Evolutionary conservation across 1,140 invertebrate species (phyloP).

Genomic region (Gerris buenoi): DNA sequence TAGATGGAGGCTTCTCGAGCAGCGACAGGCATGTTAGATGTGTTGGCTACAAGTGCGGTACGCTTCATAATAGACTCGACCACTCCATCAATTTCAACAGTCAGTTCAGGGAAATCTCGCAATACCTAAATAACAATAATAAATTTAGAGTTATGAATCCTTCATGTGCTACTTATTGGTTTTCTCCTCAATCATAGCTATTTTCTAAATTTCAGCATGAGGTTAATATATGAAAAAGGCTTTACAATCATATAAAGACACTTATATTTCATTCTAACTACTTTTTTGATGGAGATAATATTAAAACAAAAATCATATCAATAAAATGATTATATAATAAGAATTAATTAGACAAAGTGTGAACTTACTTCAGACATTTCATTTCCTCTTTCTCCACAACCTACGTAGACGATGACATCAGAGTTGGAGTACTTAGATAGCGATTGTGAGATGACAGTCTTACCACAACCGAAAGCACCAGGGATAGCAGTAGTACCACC

Average conservation of each 20-base stretch:
- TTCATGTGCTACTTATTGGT: not conserved
- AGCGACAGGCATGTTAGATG: constrained; percentile 99
- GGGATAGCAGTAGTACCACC: constrained; percentile 99
- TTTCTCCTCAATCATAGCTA: too few relatives aligned
- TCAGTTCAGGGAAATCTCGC: constrained; percentile 95
- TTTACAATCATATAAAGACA: too few relatives aligned
- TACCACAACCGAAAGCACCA: constrained; percentile 94
- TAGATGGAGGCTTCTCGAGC: constrained; percentile 99
- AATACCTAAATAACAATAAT: constrained; percentile 58
- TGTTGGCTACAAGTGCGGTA: constrained; percentile 97
- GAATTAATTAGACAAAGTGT: too few relatives aligned
- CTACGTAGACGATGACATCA: constrained; percentile 98
- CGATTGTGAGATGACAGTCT: constrained; percentile 98
- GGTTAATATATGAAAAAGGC: too few relatives aligned
- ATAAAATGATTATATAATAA: too few relatives aligned
- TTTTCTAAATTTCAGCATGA: too few relatives aligned
- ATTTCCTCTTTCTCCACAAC: constrained; percentile 82
- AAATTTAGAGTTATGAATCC: not conserved
- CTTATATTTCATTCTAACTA: too few relatives aligned
- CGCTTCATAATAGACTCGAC: constrained; percentile 99
- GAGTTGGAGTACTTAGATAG: constrained; percentile 99
- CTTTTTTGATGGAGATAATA: too few relatives aligned
- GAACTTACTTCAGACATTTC: constrained; percentile 72
- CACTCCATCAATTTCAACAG: constrained; percentile 88
- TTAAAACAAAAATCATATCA: too few relatives aligned